These are phyloP conservation scores for Pristiophorus japonicus DNA, from an alignment of 2,113 vertebrate species.

Conservation along the genomic window DNA sequence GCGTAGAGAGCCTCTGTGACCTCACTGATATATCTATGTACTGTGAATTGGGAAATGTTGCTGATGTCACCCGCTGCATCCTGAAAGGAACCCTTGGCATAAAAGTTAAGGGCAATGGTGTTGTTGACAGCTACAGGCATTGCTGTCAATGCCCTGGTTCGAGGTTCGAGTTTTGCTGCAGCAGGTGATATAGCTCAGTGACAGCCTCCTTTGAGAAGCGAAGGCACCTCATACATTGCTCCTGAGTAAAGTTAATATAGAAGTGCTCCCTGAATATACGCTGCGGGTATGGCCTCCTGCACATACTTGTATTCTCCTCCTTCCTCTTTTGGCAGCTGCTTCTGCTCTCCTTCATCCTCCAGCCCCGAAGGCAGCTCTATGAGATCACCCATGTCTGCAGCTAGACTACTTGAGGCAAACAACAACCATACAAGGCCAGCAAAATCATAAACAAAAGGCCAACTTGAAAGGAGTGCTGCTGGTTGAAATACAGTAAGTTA, in stretches of 20 bases:
- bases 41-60: too few species aligned
- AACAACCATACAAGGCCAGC: neutral
- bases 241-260: neutral
- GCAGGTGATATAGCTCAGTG: neutral
- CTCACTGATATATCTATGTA: too few species aligned
- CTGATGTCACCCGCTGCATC: neutral
- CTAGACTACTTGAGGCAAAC: neutral
- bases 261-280: neutral
- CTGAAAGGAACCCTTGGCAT: neutral
- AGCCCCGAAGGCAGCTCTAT: neutral
- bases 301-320: neutral
- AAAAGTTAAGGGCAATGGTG: neutral
- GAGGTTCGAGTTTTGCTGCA: too few species aligned
- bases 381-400: neutral
- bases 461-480: neutral
- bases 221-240: neutral
- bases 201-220: neutral
- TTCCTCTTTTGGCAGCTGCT: neutral
- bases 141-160: too few species aligned
- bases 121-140: neutral
- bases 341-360: neutral
- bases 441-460: neutral
- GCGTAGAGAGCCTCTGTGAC: too few species aligned
- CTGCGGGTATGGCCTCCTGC: too few species aligned
- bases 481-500: neutral